Evolutionary conservation across 2,888 invertebrate genomes (phyloP), one percentile per base, ranked within the genome.

Genomic region (Mythimna loreyi): DNA sequence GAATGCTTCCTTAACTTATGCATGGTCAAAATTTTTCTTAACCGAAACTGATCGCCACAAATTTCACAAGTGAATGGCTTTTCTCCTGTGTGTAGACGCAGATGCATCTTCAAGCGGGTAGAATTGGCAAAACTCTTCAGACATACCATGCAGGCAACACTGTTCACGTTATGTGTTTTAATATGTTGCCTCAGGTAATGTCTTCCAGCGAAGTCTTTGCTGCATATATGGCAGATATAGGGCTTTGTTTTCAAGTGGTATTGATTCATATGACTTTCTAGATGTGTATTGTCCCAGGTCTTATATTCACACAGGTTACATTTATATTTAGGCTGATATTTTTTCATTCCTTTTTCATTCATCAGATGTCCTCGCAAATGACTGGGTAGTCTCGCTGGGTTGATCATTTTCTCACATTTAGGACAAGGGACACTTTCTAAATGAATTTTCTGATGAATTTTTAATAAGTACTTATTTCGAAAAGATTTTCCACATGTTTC

Each of bases 41-140:
- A 88, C 1, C 90, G 80, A 61, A 91, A 91, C 40, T 82, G 84
- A 36, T 89, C 86, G 0, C 81, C 86, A 47, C 91, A 91, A 6
- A 89, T 78, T 36, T 91, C 89, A 73, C 91, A 91, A 19, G 86
- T 70, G 4, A 91, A 90, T 0, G 91, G 91, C n/a, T 81, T 81
- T 60, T 91, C 91, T 0, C 90, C 90, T 0, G 91, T 91, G 23
- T 91, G 91, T 5, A 88, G 66, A n/a, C 90, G 82, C 3, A 86
- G 68, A 78, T 91, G 91, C 87, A 89, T 87, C 65, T 88, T 87
- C 11, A 91, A 63, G 58, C 88, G 89, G 0, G 85, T 85, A 19
- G 84, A 85, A 57, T 89, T 90, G 0, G 88, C 88, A 63, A 90
- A 89, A 53, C 85, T 89, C 64, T 90, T 90, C 0, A 82, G 73